A percentile compares a stretch with the other conserved stretches of the same genome.
Conservation (phyloP, 2,888 invertebrate species). For the Aphidius colemani region DNA sequence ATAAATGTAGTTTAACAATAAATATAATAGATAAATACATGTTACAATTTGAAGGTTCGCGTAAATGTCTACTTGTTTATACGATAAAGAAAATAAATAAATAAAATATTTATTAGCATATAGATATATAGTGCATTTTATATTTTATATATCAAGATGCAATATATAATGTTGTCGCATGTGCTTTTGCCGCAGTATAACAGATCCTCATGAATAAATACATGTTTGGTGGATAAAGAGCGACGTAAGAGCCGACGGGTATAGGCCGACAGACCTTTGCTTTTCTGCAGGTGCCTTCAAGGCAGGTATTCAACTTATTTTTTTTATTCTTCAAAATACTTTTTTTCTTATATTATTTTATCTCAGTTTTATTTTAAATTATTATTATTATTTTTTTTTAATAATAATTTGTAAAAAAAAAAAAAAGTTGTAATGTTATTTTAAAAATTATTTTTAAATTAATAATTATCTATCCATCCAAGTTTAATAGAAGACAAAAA, state of each 20-base stretch:
- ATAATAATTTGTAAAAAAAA: too few relatives aligned
- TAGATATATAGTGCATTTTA: background rate
- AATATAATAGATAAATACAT: background rate
- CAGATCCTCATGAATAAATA: constrained; percentile 47
- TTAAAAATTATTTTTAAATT: too few relatives aligned
- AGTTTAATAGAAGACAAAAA: too few relatives aligned
- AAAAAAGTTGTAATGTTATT: too few relatives aligned
- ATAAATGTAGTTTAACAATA: constrained; percentile 4
- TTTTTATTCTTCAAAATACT: constrained; percentile 3
- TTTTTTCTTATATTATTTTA: background rate
- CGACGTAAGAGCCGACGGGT: constrained; percentile 43
- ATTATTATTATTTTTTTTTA: background rate
- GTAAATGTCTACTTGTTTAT: constrained; percentile 22
- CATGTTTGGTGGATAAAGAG: constrained; percentile 38
- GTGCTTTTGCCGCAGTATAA: constrained; percentile 17
- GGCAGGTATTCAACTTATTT: constrained; percentile 34
- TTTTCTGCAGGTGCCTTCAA: constrained; percentile 43
- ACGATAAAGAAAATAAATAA: background rate
- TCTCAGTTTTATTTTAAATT: constrained; percentile 1
- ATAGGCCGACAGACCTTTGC: constrained; percentile 40
- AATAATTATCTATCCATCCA: too few relatives aligned
- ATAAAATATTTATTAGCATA: background rate
- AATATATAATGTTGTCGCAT: constrained; percentile 25
- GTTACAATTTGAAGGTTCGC: constrained; percentile 17
- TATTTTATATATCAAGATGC: constrained; percentile 1